Conservation (phyloP, 2,888 invertebrate genomes). For the Furcula furcula region DNA sequence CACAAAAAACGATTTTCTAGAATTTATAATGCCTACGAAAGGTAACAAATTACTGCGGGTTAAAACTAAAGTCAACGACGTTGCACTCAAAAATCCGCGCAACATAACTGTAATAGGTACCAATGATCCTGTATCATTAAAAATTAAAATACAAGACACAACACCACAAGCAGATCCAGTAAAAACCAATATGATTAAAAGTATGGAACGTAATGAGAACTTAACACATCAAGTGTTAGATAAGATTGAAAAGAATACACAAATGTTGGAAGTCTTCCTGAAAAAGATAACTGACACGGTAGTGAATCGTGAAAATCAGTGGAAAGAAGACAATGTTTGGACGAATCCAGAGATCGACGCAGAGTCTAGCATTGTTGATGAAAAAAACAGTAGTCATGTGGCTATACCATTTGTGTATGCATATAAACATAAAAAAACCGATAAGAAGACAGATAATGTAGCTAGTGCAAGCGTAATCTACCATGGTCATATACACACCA, state of each 20-base stretch:
- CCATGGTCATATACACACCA: conserved; percentile 45
- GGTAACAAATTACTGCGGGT: too few species aligned
- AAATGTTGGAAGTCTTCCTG: conserved; percentile 50
- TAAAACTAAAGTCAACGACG: too few species aligned
- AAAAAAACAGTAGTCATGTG: conserved; percentile 27
- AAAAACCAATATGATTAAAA: conserved; percentile 32
- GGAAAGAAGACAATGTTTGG: background rate
- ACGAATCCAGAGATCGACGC: background rate
- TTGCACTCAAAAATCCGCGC: too few species aligned
- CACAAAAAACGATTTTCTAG: conserved; percentile 22
- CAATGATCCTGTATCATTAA: conserved; percentile 3
- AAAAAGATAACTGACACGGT: conserved; percentile 44
- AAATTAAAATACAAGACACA: conserved; percentile 8
- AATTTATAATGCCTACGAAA: conserved; percentile 23
- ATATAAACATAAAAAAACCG: too few species aligned
- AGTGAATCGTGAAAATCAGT: conserved; percentile 6
- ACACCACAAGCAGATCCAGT: conserved; percentile 8
- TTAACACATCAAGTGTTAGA: conserved; percentile 54
- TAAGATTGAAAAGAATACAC: conserved; percentile 62
- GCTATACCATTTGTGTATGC: conserved; percentile 49
- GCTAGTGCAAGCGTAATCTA: conserved; percentile 40
- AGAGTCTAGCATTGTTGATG: conserved; percentile 4
- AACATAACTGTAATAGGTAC: too few species aligned
- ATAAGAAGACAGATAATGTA: conserved; percentile 22
- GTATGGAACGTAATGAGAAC: conserved; percentile 51